These are phyloP conservation scores for Ormyrus pomaceus DNA, from an alignment of 2,888 invertebrate species.

Conservation along the genomic window DNA sequence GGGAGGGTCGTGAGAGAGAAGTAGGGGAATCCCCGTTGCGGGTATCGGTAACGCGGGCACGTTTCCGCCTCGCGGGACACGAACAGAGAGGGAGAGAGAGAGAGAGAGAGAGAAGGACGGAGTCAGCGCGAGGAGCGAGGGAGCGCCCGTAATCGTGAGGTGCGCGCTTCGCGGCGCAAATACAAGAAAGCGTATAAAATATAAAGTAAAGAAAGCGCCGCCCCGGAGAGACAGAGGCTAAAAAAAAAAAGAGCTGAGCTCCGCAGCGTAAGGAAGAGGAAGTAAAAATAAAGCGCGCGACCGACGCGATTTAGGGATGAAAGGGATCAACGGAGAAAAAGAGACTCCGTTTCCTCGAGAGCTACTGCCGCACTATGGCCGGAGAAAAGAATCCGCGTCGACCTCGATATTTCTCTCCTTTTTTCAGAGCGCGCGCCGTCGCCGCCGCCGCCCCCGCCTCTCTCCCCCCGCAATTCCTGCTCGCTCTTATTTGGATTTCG, in stretches of 20 bases:
- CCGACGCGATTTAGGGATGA: constrained; percentile 43
- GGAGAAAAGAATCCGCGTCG: constrained; percentile 1
- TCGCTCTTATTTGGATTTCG: constrained; percentile 8
- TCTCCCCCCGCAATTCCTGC: too few relatives aligned
- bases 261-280: background rate
- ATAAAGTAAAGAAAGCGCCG: constrained; percentile 2
- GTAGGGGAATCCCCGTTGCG: constrained; percentile 10
- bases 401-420: constrained; percentile 24
- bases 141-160: background rate
- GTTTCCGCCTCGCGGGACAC: constrained; percentile 44
- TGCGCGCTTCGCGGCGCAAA: constrained; percentile 34
- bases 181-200: constrained; percentile 15
- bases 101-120: background rate
- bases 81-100: background rate
- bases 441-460: background rate
- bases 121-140: constrained; percentile 11
- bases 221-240: background rate
- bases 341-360: constrained; percentile 1
- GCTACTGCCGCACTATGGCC: background rate
- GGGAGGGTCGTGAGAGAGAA: background rate
- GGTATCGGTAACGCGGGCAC: constrained; percentile 53
- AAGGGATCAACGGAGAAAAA: constrained; percentile 30
- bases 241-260: constrained; percentile 2
- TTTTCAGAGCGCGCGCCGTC: background rate
- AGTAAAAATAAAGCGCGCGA: constrained; percentile 32